Percentiles rank a stretch among this genome's conserved stretches.
These are phyloP conservation scores for Ellobius talpinus DNA, from an alignment of 2,113 vertebrate species.

Conservation along the genomic window DNA sequence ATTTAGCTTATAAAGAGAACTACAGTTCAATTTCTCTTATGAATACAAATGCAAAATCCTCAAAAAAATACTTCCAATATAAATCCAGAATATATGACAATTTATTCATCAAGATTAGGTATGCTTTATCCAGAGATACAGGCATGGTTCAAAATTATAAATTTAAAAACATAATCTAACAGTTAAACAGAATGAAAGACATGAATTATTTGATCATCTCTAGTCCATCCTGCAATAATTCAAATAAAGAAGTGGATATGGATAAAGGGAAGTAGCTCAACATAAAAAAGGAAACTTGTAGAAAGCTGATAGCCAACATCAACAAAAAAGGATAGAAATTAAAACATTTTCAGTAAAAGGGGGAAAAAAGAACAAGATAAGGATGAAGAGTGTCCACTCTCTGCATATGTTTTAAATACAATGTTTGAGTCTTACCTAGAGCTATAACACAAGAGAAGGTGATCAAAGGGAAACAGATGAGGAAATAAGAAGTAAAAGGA, in stretches of 20 bases:
- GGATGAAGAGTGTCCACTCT: neutral
- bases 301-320: neutral
- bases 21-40: neutral
- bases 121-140: neutral
- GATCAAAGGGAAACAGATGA: neutral
- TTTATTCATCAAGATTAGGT: neutral
- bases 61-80: neutral
- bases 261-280: neutral
- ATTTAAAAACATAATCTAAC: neutral
- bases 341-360: neutral
- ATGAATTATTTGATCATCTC: neutral
- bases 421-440: neutral
- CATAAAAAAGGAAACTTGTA: neutral
- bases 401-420: neutral
- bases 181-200: neutral
- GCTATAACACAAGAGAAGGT: neutral
- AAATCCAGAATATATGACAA: neutral
- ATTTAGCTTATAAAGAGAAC: neutral
- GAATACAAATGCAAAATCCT: neutral
- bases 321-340: neutral
- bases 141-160: neutral
- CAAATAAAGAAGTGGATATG: neutral
- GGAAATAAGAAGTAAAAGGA: neutral
- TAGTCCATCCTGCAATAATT: neutral
- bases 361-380: neutral